A percentile compares a stretch with the other conserved stretches of the same genome.
Evolutionary conservation across 2,888 invertebrate genomes (phyloP).

Genomic region (Tenthredo distinguenda): DNA sequence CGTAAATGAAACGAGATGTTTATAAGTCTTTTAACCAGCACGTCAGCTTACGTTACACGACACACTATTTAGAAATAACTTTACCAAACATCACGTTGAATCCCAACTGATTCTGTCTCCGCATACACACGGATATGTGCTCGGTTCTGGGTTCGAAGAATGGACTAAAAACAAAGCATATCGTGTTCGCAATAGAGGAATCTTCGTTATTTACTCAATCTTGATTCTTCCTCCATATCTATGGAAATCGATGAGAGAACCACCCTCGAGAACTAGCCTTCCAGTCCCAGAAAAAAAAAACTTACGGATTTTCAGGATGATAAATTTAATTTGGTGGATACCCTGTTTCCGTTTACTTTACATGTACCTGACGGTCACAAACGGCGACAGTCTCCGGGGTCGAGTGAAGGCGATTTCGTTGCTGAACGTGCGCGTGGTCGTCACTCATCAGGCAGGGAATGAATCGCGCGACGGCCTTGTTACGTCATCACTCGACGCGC

Average conservation of each 20-base stretch:
- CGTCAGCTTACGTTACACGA: neutral
- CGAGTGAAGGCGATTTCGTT: conserved; percentile 14
- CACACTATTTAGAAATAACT: neutral
- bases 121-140: neutral
- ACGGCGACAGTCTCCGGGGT: conserved; percentile 6
- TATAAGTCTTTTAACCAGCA: neutral
- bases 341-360: neutral
- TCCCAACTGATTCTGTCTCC: neutral
- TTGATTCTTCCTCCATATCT: neutral
- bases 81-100: neutral
- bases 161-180: neutral
- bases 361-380: neutral
- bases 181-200: neutral
- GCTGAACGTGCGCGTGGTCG: conserved; percentile 10
- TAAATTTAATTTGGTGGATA: neutral
- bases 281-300: neutral
- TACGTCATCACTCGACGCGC: conserved; percentile 38
- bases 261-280: neutral
- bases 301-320: neutral
- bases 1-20: neutral
- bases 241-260: neutral
- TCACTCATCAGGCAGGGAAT: conserved; percentile 24
- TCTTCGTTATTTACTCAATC: neutral
- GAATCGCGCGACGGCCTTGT: conserved; percentile 53
- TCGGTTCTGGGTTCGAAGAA: neutral